Conservation (phyloP, 2,888 invertebrate species). For the Syrphus vitripennis region DNA sequence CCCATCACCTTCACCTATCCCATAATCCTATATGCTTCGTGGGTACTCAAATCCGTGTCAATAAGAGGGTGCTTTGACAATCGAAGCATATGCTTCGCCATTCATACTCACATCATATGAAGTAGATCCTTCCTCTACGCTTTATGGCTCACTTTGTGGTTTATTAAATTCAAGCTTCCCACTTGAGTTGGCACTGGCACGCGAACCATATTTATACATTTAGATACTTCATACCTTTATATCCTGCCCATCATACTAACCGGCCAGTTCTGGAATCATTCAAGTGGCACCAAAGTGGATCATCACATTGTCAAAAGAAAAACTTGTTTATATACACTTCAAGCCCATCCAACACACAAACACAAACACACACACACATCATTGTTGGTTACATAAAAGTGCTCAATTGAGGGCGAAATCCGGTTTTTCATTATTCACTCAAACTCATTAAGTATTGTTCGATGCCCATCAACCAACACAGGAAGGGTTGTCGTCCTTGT, state of each 20-base stretch:
- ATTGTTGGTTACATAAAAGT: slow-evolving; percentile 46
- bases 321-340: slow-evolving; percentile 59
- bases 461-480: slow-evolving; percentile 38
- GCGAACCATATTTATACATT: slow-evolving; percentile 12
- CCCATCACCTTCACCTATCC: background rate
- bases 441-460: slow-evolving; percentile 63
- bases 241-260: background rate
- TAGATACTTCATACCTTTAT: background rate
- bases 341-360: slow-evolving; percentile 31
- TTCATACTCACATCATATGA: slow-evolving; percentile 53
- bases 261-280: slow-evolving; percentile 52
- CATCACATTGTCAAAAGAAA: slow-evolving; percentile 65
- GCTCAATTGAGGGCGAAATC: slow-evolving; percentile 68
- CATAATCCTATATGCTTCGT: slow-evolving; percentile 1
- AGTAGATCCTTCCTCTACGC: background rate
- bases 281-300: slow-evolving; percentile 71
- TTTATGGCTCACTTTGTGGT: slow-evolving; percentile 58
- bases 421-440: slow-evolving; percentile 62
- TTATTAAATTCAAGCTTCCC: slow-evolving; percentile 62
- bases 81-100: slow-evolving; percentile 66
- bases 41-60: slow-evolving; percentile 38
- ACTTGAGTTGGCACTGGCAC: slow-evolving; percentile 62
- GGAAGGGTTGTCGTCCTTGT: slow-evolving; percentile 16
- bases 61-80: slow-evolving; percentile 63
- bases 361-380: slow-evolving; percentile 10